Conservation (phyloP, 2,113 vertebrate species). For the Dasyurus viverrinus region DNA sequence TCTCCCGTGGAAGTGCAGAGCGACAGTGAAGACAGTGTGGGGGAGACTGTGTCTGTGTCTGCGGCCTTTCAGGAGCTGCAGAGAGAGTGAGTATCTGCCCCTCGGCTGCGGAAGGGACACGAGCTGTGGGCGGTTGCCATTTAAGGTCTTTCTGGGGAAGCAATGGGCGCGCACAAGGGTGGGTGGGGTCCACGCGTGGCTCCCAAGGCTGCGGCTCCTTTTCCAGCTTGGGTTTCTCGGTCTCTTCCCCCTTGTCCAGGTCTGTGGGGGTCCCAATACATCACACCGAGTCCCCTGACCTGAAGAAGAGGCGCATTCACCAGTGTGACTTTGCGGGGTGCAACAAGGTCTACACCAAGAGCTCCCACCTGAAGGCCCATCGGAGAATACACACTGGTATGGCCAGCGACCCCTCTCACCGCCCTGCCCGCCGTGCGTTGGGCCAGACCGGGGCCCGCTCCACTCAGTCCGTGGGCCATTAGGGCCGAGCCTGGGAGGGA, state of each 20-base stretch:
- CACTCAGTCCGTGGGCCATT: background rate
- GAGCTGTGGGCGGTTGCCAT: background rate
- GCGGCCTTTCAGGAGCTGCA: conserved; percentile 81
- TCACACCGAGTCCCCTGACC: conserved; percentile 88
- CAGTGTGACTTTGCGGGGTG: conserved; percentile 98
- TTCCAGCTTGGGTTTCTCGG: background rate
- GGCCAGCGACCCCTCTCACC: background rate
- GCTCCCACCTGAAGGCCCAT: conserved; percentile 98
- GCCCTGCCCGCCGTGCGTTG: too few species aligned
- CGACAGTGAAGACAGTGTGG: conserved; percentile 84
- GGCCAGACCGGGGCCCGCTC: too few species aligned
- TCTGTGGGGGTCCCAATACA: conserved; percentile 63
- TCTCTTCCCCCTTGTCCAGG: conserved; percentile 64
- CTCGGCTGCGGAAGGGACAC: background rate
- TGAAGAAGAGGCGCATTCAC: conserved; percentile 95
- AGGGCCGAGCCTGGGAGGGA: too few species aligned
- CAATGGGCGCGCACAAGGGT: background rate
- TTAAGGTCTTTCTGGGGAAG: background rate
- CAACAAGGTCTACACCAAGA: conserved; percentile 98
- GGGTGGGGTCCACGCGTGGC: background rate
- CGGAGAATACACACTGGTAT: conserved; percentile 96
- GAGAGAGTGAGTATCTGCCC: conserved; percentile 82
- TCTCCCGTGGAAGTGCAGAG: conserved; percentile 85
- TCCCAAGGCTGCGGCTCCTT: background rate
- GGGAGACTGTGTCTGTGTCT: conserved; percentile 75